Evolutionary conservation across 2,797 vertebrate species (phyloP), one percentile per base, ranked within the genome.

Genomic region (Poecilia picta): DNA sequence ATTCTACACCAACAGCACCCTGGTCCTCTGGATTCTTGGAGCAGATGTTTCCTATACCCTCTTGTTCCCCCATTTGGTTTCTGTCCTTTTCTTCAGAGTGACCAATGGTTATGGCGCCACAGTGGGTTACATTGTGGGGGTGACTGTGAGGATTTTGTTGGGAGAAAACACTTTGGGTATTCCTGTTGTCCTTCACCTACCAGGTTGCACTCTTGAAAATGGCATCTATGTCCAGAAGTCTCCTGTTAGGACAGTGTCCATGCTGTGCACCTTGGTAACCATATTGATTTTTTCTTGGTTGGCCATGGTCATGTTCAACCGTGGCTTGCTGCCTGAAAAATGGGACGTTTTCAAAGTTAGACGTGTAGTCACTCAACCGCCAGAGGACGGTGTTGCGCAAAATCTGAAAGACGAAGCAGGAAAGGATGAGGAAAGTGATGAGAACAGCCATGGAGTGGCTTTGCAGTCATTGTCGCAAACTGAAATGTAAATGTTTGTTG

Each of bases 51-150:
- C 95, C 53, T 96, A 96, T 0, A 87, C 91, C 0, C 79, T 96
- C 25, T 90, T 95, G n/a, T 95, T 96, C 46, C 95, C 96, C 5
- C 96, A 96, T 72, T 89, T 96, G 39, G 88, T 94, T 72, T 94
- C 95, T 0, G 89, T 95, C 23, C 94, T 96, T 72, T 96, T 96
- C 2, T 31, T 87, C 68, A 81, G 93, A 16, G 79, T 83, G 59
- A 93, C 93, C 0, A 96, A 96, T 33, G 89, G 86, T 20, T 97
- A 96, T 0, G 94, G 96, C 4, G 89, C 90, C 18, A 0, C 12
- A 0, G 47, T 80, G n/a, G 87, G 89, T 45, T 90, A 83, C 57
- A 0, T 90, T 1, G 1, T 77, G 1, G 88, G 87, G 1, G n/a
- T 90, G 72, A 53, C 45, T 5, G 0, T 91, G 4, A 86, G 89